phyloP scores from a whole-genome alignment of 2,888 invertebrate genomes.

The Aporophyla nigra region DNA sequence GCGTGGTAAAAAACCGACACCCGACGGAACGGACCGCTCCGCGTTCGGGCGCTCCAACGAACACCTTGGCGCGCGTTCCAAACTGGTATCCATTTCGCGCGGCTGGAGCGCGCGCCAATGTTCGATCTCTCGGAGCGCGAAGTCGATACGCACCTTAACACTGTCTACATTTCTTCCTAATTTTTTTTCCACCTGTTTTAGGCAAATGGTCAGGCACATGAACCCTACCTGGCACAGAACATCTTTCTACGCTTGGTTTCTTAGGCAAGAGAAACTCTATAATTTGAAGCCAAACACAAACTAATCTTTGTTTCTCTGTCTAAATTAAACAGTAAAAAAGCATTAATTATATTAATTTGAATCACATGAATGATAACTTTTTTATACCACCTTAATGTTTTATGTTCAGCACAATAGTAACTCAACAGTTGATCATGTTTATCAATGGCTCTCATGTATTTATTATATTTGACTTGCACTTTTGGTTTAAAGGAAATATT shows the following conservation, averaged over 20 bases:
- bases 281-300: slow-evolving; percentile 43
- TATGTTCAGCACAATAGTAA: slow-evolving; percentile 37
- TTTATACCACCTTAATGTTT: slow-evolving; percentile 32
- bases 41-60: no score
- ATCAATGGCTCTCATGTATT: slow-evolving; percentile 27
- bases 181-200: slow-evolving; percentile 41
- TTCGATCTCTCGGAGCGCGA: no score
- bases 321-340: slow-evolving; percentile 29
- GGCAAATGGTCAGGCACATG: slow-evolving; percentile 47
- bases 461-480: slow-evolving; percentile 27
- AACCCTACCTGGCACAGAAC: slow-evolving; percentile 38
- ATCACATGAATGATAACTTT: slow-evolving; percentile 44
- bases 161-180: slow-evolving; percentile 50
- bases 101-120: no score
- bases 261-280: slow-evolving; percentile 48
- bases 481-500: slow-evolving; percentile 28
- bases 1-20: no score
- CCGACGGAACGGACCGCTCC: no score
- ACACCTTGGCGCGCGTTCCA: no score
- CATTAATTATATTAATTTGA: slow-evolving; percentile 36
- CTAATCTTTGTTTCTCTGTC: slow-evolving; percentile 42
- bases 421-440: slow-evolving; percentile 34
- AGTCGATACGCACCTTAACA: no score
- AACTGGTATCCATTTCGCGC: no score
- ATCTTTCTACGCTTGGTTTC: slow-evolving; percentile 34